These are phyloP conservation scores for Drosophila seguyi DNA, from an alignment of 1,140 invertebrate species.

Conservation along the genomic window DNA sequence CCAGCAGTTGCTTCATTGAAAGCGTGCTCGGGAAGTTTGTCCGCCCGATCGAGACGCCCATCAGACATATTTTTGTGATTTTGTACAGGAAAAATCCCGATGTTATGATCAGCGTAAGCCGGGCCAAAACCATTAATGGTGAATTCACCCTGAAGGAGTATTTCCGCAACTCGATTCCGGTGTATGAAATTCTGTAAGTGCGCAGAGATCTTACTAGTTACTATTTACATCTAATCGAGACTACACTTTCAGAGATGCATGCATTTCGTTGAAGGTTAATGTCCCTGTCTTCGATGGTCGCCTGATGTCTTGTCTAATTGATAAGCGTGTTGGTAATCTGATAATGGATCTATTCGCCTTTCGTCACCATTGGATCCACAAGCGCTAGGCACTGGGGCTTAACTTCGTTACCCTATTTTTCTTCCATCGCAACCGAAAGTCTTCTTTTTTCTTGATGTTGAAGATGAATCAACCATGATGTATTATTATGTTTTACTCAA, in stretches of 20 bases:
- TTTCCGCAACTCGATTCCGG: slow-evolving; percentile 64
- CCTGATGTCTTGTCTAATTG: slow-evolving; percentile 52
- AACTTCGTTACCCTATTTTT: background rate
- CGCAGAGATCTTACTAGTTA: background rate
- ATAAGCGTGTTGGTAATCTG: slow-evolving; percentile 67
- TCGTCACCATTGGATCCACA: slow-evolving; percentile 72
- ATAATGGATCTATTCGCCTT: slow-evolving; percentile 78
- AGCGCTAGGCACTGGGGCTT: slow-evolving; percentile 9
- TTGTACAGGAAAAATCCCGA: slow-evolving; percentile 65
- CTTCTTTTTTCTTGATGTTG: background rate
- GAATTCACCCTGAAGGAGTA: slow-evolving; percentile 65
- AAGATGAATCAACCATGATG: background rate
- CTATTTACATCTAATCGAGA: slow-evolving; percentile 1
- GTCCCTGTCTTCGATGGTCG: slow-evolving; percentile 54
- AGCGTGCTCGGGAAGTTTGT: slow-evolving; percentile 57
- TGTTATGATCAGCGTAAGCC: slow-evolving; percentile 51
- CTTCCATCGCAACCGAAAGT: background rate
- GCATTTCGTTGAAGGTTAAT: slow-evolving; percentile 41
- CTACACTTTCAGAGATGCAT: slow-evolving; percentile 51
- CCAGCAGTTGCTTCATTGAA: slow-evolving; percentile 29
- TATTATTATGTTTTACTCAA: slow-evolving; percentile 13
- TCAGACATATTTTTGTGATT: slow-evolving; percentile 68
- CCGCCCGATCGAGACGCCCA: slow-evolving; percentile 43
- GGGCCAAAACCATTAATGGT: slow-evolving; percentile 41
- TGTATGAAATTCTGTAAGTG: slow-evolving; percentile 70